Evolutionary conservation across 2,888 invertebrate genomes (phyloP).

Genomic region (Cephalotes varians): DNA sequence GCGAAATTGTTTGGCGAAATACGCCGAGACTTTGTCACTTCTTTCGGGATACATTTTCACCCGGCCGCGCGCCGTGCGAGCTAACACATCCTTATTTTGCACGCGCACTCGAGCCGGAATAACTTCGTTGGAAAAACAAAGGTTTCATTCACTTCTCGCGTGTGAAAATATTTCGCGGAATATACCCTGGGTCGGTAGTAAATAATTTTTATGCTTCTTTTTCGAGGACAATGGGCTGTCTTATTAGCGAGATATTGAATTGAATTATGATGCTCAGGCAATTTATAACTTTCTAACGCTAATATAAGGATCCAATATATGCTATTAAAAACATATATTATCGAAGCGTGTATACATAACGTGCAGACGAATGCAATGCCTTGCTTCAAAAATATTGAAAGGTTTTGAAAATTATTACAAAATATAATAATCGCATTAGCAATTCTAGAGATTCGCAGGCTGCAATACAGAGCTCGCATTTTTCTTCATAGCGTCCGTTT

Average conservation of each 20-base stretch:
- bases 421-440: constrained; percentile 57
- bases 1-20: constrained; percentile 81
- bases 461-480: constrained; percentile 69
- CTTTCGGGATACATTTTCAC: constrained; percentile 76
- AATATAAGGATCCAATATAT: neutral
- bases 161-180: constrained; percentile 37
- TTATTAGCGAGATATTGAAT: constrained; percentile 19
- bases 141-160: constrained; percentile 54
- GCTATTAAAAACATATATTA: neutral
- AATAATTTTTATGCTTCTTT: constrained; percentile 37
- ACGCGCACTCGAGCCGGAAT: constrained; percentile 52
- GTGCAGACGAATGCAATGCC: neutral
- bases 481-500: constrained; percentile 73
- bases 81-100: constrained; percentile 63
- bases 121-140: constrained; percentile 63
- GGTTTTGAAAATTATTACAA: constrained; percentile 21
- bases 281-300: neutral
- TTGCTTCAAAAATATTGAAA: neutral
- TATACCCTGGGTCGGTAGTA: neutral
- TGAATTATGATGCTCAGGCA: constrained; percentile 26
- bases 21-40: constrained; percentile 80
- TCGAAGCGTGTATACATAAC: neutral
- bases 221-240: constrained; percentile 13
- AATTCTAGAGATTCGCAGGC: constrained; percentile 55
- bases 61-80: constrained; percentile 61